Conservation (phyloP, 2,797 vertebrate species). For the Sitta carolinensis region DNA sequence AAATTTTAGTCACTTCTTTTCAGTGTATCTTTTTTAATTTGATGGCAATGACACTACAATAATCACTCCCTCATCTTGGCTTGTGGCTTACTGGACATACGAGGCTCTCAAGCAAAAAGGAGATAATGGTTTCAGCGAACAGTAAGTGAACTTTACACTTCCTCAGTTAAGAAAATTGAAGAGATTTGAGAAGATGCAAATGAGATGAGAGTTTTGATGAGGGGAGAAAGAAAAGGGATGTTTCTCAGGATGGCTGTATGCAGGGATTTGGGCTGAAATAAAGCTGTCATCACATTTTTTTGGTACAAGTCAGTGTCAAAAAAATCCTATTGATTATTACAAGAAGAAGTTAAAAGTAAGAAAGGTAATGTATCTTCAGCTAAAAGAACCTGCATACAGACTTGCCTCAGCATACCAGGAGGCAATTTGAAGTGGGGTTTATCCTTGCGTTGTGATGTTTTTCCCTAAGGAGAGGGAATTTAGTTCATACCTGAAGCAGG, state of each 20-base stretch:
- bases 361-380: neutral
- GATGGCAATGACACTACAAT: neutral
- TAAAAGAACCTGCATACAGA: neutral
- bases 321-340: neutral
- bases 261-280: neutral
- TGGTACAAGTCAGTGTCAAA: neutral
- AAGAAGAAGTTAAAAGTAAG: neutral
- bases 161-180: neutral
- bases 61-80: neutral
- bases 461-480: neutral
- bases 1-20: neutral
- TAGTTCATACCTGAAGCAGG: neutral
- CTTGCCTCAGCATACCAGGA: neutral
- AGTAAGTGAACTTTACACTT: neutral
- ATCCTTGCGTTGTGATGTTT: neutral
- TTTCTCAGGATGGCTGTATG: neutral
- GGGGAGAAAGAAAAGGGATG: neutral
- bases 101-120: neutral
- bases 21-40: neutral
- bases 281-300: neutral
- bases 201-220: neutral
- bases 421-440: neutral
- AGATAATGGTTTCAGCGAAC: neutral
- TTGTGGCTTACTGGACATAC: neutral
- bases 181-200: neutral